Evolutionary conservation across 2,113 vertebrate species (phyloP).

Genomic region (Gasterosteus nipponicus): DNA sequence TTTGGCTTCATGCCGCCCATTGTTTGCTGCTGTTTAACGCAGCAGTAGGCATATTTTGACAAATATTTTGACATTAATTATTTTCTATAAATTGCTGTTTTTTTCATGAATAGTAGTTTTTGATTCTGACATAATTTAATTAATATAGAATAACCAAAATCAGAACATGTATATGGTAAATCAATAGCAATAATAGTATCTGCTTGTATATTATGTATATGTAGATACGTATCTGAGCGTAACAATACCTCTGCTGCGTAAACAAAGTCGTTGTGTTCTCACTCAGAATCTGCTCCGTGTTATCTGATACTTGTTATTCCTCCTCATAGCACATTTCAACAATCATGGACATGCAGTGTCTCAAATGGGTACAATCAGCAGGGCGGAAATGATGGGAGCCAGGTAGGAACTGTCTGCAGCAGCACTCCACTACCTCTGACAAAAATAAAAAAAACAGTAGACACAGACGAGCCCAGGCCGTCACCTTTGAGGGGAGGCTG

Average conservation of each 20-base stretch:
- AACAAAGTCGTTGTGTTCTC: conserved; percentile 1
- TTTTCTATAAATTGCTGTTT: neutral
- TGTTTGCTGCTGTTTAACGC: conserved; percentile 6
- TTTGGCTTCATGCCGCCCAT: neutral
- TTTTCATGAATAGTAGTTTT: neutral
- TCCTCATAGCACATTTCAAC: conserved; percentile 34
- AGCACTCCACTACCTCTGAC: conserved; percentile 40
- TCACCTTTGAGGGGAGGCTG: conserved; percentile 45
- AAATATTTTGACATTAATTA: neutral
- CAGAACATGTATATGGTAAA: neutral
- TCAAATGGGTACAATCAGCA: conserved; percentile 51
- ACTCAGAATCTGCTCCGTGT: conserved; percentile 19
- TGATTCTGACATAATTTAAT: neutral
- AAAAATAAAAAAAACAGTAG: conserved; percentile 51
- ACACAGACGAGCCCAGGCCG: conserved; percentile 49
- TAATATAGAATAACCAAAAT: neutral
- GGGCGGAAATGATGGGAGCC: conserved; percentile 49
- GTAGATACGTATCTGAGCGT: neutral
- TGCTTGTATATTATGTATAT: neutral
- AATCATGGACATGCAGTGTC: conserved; percentile 33
- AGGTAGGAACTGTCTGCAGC: conserved; percentile 16
- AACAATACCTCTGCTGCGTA: neutral
- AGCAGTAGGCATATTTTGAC: neutral
- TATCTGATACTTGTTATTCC: conserved; percentile 41
- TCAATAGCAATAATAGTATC: neutral